These are phyloP conservation scores for Thecophora atra DNA, from an alignment of 2,888 invertebrate genomes.

Conservation along the genomic window DNA sequence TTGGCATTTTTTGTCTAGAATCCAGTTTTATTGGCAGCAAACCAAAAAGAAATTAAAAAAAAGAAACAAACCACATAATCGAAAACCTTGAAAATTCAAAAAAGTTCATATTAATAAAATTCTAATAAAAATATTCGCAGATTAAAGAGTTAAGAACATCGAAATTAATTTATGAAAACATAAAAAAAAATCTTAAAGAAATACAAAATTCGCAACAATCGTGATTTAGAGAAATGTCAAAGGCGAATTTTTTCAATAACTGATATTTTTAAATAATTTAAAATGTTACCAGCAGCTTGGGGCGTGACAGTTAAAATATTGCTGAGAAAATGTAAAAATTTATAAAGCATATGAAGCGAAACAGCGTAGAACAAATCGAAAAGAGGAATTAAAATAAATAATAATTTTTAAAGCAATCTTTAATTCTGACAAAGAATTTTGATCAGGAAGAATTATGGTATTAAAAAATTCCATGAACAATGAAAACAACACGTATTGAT, in stretches of 20 bases:
- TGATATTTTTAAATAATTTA: too few species aligned
- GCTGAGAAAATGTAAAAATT: not conserved
- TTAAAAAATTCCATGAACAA: too few species aligned
- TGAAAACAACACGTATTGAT: too few species aligned
- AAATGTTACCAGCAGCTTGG: not conserved
- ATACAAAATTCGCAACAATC: not conserved
- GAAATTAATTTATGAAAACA: not conserved
- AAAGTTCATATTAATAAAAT: slow-evolving; percentile 11
- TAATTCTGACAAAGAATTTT: too few species aligned
- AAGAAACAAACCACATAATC: not conserved
- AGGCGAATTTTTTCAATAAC: not conserved
- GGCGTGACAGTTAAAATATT: not conserved
- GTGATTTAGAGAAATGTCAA: not conserved
- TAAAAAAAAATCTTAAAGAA: not conserved
- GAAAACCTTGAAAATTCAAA: slow-evolving; percentile 1
- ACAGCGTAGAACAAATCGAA: too few species aligned
- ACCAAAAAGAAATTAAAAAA: not conserved
- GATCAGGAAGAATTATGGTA: too few species aligned
- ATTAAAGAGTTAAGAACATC: not conserved
- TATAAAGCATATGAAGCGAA: too few species aligned
- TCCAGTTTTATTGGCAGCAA: not conserved
- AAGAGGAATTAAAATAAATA: too few species aligned
- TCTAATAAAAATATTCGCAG: not conserved
- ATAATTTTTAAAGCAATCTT: too few species aligned
- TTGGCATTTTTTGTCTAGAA: not conserved